A percentile compares a stretch with the other conserved stretches of the same genome.
Evolutionary conservation across 2,888 invertebrate genomes (phyloP).

Genomic region (Omphaloscelis lunosa): DNA sequence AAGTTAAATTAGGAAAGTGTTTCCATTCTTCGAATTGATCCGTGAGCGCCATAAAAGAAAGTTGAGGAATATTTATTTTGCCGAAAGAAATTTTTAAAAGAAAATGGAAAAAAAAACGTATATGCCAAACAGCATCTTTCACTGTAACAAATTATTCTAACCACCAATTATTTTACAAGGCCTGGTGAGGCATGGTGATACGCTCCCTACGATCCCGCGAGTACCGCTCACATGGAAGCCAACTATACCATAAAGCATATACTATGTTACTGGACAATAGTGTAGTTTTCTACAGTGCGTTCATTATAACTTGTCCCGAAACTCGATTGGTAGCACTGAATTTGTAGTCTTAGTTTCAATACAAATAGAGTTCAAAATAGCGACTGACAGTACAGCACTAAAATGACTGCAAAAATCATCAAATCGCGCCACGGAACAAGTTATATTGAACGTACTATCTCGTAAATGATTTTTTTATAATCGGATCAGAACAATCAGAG

Average conservation of each 20-base stretch:
- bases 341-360: no score
- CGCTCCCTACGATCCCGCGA: no score
- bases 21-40: constrained; percentile 14
- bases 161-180: no score
- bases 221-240: neutral
- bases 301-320: no score
- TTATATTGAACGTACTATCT: no score
- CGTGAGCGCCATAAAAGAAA: constrained; percentile 4
- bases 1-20: constrained; percentile 26
- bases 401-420: no score
- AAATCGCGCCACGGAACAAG: no score
- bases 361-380: no score
- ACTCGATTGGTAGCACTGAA: no score
- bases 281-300: neutral
- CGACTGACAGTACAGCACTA: no score
- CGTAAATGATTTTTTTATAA: neutral
- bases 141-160: neutral
- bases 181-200: no score
- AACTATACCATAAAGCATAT: neutral
- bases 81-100: neutral
- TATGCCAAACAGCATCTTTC: neutral
- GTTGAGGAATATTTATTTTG: neutral
- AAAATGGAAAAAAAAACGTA: neutral
- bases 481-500: neutral
- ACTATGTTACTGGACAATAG: no score